Evolutionary conservation across 1,140 invertebrate species (phyloP).

Genomic region (Camponotus pennsylvanicus): DNA sequence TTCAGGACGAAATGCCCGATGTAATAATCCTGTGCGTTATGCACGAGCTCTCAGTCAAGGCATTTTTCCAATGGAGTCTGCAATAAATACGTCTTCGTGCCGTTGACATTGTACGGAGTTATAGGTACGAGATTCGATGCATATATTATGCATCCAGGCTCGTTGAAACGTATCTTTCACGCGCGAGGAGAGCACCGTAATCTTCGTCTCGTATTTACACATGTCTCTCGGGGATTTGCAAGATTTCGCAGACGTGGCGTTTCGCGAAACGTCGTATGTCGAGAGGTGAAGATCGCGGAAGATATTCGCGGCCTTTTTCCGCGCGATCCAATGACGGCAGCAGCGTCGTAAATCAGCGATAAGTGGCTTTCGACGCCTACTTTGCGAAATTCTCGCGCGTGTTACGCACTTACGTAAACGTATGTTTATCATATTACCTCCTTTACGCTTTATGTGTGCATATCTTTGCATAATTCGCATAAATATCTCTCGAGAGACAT

Average conservation of each 20-base stretch:
- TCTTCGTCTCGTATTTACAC: conserved; percentile 68
- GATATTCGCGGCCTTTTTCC: conserved; percentile 1
- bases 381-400: conserved; percentile 8
- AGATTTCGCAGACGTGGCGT: conserved; percentile 58
- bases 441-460: not conserved
- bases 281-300: conserved; percentile 34
- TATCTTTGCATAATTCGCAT: conserved; percentile 43
- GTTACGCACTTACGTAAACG: conserved; percentile 24
- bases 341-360: conserved; percentile 29
- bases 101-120: conserved; percentile 13
- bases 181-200: conserved; percentile 42
- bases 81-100: conserved; percentile 50
- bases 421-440: not conserved
- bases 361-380: conserved; percentile 14
- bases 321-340: conserved; percentile 15
- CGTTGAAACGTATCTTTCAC: conserved; percentile 57
- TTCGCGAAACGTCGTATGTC: not conserved
- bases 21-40: conserved; percentile 62
- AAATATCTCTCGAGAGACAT: conserved; percentile 21
- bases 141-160: conserved; percentile 59
- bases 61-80: conserved; percentile 42
- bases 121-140: conserved; percentile 37
- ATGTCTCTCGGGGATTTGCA: conserved; percentile 49
- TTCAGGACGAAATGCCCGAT: conserved; percentile 49
- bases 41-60: conserved; percentile 21